Evolutionary conservation across 2,797 vertebrate species (phyloP).

Genomic region (Tokudaia tokunoshimensis): DNA sequence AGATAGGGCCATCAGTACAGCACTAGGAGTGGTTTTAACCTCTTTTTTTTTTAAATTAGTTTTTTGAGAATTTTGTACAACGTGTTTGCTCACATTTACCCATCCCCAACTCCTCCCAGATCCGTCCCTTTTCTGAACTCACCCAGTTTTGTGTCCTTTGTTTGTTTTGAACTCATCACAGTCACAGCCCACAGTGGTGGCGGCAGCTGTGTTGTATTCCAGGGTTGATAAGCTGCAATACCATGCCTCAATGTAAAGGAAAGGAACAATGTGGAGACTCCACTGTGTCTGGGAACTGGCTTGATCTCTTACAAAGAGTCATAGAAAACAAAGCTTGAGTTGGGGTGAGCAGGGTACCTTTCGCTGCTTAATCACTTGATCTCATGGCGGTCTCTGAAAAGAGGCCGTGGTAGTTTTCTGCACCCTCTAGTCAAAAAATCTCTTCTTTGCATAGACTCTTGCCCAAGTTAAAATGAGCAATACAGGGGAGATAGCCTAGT

Average conservation of each 20-base stretch:
- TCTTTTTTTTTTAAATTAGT: background rate
- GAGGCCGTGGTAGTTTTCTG: background rate
- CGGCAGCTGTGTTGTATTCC: background rate
- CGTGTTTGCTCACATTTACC: background rate
- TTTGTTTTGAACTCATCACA: background rate
- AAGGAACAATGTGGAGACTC: background rate
- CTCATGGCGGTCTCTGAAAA: background rate
- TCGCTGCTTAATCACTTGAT: background rate
- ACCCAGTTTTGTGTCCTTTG: background rate
- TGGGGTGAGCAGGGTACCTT: background rate
- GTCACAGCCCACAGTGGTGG: background rate
- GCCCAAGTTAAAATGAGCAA: background rate
- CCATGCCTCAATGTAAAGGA: background rate
- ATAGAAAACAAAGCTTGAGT: background rate
- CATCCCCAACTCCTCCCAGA: background rate
- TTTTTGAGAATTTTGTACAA: background rate
- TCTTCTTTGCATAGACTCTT: background rate
- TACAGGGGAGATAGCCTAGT: background rate
- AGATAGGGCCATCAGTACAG: constrained; percentile 37
- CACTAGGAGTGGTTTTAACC: constrained; percentile 44
- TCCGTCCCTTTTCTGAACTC: background rate
- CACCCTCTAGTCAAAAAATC: background rate
- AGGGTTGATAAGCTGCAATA: background rate
- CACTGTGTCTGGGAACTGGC: background rate
- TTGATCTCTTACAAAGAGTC: background rate